Evolutionary conservation across 2,888 invertebrate species (phyloP).

Genomic region (Glaucopsyche alexis): DNA sequence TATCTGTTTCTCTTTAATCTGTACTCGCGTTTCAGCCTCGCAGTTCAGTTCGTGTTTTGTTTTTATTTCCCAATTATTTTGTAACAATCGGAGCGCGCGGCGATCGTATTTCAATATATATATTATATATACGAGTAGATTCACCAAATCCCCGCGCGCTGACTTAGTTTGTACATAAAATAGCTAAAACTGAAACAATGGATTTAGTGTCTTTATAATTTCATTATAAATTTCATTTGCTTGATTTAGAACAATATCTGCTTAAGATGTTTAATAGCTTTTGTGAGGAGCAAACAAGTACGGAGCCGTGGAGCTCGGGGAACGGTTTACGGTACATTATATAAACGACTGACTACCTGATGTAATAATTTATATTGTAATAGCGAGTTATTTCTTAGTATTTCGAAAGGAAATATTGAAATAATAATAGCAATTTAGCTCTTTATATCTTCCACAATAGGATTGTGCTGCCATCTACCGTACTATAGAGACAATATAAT

Average conservation of each 20-base stretch:
- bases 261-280: constrained; percentile 4
- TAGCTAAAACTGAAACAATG: not conserved
- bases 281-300: not conserved
- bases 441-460: not conserved
- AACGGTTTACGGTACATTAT: not conserved
- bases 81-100: not conserved
- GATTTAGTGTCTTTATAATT: not conserved
- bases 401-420: not conserved
- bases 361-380: constrained; percentile 7
- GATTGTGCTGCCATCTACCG: not conserved
- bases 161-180: not conserved
- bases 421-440: not conserved
- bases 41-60: not conserved
- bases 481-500: not conserved
- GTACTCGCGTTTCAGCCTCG: not conserved
- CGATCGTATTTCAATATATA: not conserved
- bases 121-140: not conserved
- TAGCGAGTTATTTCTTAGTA: not conserved
- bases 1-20: too few relatives aligned
- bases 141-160: not conserved
- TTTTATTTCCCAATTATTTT: not conserved
- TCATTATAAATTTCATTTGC: not conserved
- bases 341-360: not conserved
- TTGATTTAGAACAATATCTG: not conserved
- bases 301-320: not conserved